Evolutionary conservation across 2,888 invertebrate species (phyloP), one percentile per base, ranked within the genome.

Genomic region (Drosophila demipolita): DNA sequence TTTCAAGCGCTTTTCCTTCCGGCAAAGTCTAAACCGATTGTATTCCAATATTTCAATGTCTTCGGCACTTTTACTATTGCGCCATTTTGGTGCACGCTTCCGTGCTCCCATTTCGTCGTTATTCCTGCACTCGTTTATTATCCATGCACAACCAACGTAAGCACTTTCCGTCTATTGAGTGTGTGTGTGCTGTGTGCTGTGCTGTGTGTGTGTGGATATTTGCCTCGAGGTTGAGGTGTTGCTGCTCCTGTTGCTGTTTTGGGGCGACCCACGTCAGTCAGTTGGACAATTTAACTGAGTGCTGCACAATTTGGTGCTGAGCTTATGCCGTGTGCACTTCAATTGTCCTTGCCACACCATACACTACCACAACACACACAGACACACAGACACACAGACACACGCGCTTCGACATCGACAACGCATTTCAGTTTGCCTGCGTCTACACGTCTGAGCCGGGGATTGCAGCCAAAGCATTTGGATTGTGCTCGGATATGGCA

Each of bases 21-120:
- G 65, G 48, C 49, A 54, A 54, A 52, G 61, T 60, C 77, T 76
- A 82, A 84, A 80, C 85, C 87, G 82, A 87, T 87, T 87, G 87
- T 87, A 79, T 89, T 90, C 90, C 85, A 87, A 87, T 90, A 90
- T 90, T 90, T 90, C 90, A 90, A 76, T 81, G 90, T 89, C 87
- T 78, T 68, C 54, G 66, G 26, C 72, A 68, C 83, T 66, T 67
- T 70, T 60, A 62, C 82, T 81, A 72, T 75, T 84, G 82, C 87
- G 59, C 85, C 82, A 87, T 78, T 89, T 83, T 65, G 69, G 71
- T 62, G 76, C 72, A 65, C 60, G 66, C 73, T 71, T 76, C 68
- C 64, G 60, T 59, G 36, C 61, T 53, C 42, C 61, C 59, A 61
- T 64, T 69, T 63, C 54, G 53, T 82, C 82, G 87, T 90, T 87